These are phyloP conservation scores for Pipra filicauda DNA, from an alignment of 2,113 vertebrate species.

Conservation along the genomic window DNA sequence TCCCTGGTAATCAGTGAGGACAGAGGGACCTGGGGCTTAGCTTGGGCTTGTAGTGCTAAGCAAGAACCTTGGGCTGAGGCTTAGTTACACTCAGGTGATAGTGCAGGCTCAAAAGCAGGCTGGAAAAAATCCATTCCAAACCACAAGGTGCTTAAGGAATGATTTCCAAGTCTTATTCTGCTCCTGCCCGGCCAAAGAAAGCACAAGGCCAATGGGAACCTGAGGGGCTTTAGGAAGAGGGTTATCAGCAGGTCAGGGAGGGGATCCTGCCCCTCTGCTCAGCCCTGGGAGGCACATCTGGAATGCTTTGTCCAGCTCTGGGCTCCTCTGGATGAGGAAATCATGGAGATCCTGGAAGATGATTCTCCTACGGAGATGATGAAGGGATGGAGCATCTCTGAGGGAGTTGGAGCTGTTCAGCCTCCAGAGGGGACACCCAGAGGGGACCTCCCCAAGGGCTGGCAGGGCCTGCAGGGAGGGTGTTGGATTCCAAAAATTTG, in stretches of 20 bases:
- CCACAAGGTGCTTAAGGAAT: background rate
- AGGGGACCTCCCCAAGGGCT: background rate
- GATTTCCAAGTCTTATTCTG: background rate
- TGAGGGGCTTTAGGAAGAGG: background rate
- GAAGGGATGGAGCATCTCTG: background rate
- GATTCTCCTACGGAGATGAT: too few species aligned
- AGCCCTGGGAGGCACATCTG: background rate
- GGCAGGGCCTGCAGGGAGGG: background rate
- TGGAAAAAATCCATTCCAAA: background rate
- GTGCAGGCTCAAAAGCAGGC: background rate
- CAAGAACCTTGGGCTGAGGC: background rate
- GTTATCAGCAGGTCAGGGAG: fast-evolving
- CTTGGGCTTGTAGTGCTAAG: background rate
- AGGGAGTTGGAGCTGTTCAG: background rate
- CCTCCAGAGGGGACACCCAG: background rate
- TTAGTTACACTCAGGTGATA: background rate
- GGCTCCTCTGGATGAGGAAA: background rate
- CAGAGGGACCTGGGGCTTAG: background rate
- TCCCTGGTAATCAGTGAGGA: background rate
- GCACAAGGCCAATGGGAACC: background rate
- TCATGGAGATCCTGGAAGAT: background rate
- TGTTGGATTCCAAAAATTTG: too few species aligned
- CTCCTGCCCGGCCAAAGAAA: background rate
- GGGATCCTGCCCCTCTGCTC: background rate
- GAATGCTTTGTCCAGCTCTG: background rate